These are phyloP conservation scores for Parelbella ahira DNA, from an alignment of 2,888 invertebrate species.

Conservation along the genomic window DNA sequence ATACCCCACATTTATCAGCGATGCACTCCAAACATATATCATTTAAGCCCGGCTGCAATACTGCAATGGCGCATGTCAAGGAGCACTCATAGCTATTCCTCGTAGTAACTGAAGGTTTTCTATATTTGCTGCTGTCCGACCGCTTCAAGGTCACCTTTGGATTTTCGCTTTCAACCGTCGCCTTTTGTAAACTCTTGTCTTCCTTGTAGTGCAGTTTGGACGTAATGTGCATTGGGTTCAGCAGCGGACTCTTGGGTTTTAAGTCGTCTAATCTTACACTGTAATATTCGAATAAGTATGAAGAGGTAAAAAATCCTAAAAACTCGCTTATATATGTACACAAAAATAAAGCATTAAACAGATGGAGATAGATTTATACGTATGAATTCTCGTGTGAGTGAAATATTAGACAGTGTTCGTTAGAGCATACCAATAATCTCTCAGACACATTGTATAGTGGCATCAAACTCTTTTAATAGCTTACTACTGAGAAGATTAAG, in stretches of 20 bases:
- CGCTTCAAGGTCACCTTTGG: conserved; percentile 83
- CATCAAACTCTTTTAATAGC: no score
- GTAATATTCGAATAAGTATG: conserved; percentile 36
- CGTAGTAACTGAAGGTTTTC: conserved; percentile 83
- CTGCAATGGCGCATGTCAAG: conserved; percentile 73
- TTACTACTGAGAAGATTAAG: no score
- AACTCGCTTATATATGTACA: no score
- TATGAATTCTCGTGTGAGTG: no score
- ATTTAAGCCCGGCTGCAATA: conserved; percentile 84
- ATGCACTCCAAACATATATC: conserved; percentile 80
- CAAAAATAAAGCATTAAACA: no score
- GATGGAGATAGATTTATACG: no score
- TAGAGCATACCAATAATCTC: no score
- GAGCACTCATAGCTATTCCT: conserved; percentile 84
- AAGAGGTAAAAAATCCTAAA: no score
- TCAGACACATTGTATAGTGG: no score
- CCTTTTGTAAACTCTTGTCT: conserved; percentile 88
- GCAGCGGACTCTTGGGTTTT: conserved; percentile 80
- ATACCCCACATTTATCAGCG: conserved; percentile 84
- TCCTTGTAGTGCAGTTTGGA: conserved; percentile 89
- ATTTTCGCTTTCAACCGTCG: conserved; percentile 86
- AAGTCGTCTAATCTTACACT: conserved; percentile 82
- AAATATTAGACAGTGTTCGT: no score
- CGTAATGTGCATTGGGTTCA: conserved; percentile 83
- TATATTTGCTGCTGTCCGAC: conserved; percentile 85